Evolutionary conservation across 1,140 invertebrate genomes (phyloP).

Genomic region (Armadillidium nasatum): DNA sequence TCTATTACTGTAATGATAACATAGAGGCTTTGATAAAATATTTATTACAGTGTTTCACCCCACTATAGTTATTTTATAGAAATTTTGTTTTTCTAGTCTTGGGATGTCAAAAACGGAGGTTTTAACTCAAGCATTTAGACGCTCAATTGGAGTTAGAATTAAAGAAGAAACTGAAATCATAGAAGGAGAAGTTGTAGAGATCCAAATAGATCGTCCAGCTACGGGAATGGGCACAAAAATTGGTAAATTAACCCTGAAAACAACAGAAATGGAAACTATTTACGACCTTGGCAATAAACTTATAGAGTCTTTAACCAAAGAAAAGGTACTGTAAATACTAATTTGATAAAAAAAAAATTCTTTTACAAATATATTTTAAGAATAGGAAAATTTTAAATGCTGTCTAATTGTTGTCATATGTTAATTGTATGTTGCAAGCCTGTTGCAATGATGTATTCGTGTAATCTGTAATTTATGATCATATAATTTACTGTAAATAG

Average conservation of each 20-base stretch:
- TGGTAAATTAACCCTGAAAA: conserved; percentile 92
- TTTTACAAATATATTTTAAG: too few species aligned
- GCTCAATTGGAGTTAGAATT: conserved; percentile 95
- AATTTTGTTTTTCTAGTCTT: conserved; percentile 58
- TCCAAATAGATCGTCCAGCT: conserved; percentile 91
- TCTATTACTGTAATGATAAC: too few species aligned
- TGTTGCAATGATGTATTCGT: too few species aligned
- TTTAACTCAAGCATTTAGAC: conserved; percentile 91
- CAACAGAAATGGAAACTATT: conserved; percentile 99
- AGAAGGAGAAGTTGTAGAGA: conserved; percentile 96
- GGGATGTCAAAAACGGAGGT: conserved; percentile 99
- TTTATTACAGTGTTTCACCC: too few species aligned
- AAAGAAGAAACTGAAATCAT: conserved; percentile 99
- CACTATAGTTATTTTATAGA: neutral
- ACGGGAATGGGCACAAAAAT: conserved; percentile 81
- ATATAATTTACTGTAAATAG: conserved; percentile 47
- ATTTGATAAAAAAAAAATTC: too few species aligned
- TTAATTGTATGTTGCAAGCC: too few species aligned
- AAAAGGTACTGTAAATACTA: conserved; percentile 67
- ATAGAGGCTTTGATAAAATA: too few species aligned
- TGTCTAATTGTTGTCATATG: too few species aligned
- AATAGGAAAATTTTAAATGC: too few species aligned
- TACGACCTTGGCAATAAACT: conserved; percentile 98
- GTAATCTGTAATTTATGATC: too few species aligned
- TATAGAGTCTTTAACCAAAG: conserved; percentile 94